phyloP scores from a whole-genome alignment of 1,140 invertebrate species.

The Ips typographus region DNA sequence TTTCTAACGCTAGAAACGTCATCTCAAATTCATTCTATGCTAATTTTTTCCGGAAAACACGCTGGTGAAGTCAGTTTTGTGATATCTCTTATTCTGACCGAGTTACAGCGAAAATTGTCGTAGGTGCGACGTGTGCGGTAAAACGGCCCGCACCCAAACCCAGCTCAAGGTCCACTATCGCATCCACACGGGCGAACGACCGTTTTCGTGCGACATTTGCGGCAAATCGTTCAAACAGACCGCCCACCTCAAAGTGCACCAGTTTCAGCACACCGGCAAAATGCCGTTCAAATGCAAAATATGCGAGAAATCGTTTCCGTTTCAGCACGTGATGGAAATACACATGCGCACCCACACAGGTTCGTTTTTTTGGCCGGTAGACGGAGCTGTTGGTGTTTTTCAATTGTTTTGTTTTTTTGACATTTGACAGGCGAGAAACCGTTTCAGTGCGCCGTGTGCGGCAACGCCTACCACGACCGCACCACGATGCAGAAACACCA shows the following conservation, averaged over 20 bases:
- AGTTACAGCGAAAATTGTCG: neutral
- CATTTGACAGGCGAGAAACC: slow-evolving; percentile 24
- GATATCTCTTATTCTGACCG: neutral
- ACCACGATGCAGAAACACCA: slow-evolving; percentile 33
- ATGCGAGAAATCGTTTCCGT: slow-evolving; percentile 29
- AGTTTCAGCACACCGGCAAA: slow-evolving; percentile 31
- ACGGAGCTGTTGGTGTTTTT: neutral
- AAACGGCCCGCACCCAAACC: slow-evolving; percentile 19
- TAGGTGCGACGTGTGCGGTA: slow-evolving; percentile 34
- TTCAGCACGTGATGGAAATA: slow-evolving; percentile 27
- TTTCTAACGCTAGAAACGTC: too few species aligned
- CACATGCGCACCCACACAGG: slow-evolving; percentile 33
- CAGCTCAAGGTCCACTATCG: slow-evolving; percentile 43
- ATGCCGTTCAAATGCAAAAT: slow-evolving; percentile 32
- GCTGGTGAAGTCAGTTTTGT: too few species aligned
- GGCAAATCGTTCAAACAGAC: slow-evolving; percentile 68
- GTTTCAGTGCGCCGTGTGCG: slow-evolving; percentile 26
- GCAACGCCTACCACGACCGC: slow-evolving; percentile 22
- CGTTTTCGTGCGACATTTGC: slow-evolving; percentile 73
- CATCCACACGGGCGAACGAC: slow-evolving; percentile 71
- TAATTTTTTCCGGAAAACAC: too few species aligned
- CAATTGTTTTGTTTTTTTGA: slow-evolving; percentile 3
- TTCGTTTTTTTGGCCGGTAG: neutral
- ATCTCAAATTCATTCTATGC: too few species aligned
- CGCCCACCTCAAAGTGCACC: slow-evolving; percentile 40